phyloP scores from a whole-genome alignment of 2,888 invertebrate species.

The Diploptera punctata region DNA sequence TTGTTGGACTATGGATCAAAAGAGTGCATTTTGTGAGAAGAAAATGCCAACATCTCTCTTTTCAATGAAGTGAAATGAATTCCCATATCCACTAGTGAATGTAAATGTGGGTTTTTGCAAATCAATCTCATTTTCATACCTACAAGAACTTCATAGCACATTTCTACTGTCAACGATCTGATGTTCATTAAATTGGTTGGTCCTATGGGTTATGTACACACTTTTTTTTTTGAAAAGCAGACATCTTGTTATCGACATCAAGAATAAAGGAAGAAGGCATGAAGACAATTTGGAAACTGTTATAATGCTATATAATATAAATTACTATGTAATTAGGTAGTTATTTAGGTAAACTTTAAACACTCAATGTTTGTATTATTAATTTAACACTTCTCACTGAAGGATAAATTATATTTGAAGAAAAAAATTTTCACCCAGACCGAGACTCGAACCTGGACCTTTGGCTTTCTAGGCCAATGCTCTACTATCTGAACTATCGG shows the following conservation, averaged over 20 bases:
- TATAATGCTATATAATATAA: neutral
- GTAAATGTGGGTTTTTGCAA: slow-evolving; percentile 2
- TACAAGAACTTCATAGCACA: neutral
- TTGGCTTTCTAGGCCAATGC: no score
- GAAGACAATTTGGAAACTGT: neutral
- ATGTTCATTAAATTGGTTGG: slow-evolving; percentile 6
- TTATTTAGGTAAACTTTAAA: no score
- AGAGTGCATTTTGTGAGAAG: no score
- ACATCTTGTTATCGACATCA: neutral
- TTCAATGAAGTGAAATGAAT: neutral
- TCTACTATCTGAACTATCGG: no score
- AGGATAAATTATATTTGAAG: no score
- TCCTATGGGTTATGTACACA: neutral
- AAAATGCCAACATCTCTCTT: slow-evolving; percentile 9
- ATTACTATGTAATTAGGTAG: no score
- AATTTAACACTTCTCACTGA: no score
- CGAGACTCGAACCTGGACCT: no score
- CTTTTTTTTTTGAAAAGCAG: neutral
- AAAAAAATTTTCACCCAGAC: no score
- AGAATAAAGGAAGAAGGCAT: slow-evolving; percentile 10
- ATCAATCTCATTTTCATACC: slow-evolving; percentile 19
- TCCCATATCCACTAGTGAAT: slow-evolving; percentile 23
- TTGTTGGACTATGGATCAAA: no score
- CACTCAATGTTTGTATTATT: no score
- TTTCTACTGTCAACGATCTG: neutral